A percentile compares a stretch with the other conserved stretches of the same genome.
phyloP scores from a whole-genome alignment of 30 jellyfish, hydroid and myxozoan species.

The Aurelia aurita region DNA sequence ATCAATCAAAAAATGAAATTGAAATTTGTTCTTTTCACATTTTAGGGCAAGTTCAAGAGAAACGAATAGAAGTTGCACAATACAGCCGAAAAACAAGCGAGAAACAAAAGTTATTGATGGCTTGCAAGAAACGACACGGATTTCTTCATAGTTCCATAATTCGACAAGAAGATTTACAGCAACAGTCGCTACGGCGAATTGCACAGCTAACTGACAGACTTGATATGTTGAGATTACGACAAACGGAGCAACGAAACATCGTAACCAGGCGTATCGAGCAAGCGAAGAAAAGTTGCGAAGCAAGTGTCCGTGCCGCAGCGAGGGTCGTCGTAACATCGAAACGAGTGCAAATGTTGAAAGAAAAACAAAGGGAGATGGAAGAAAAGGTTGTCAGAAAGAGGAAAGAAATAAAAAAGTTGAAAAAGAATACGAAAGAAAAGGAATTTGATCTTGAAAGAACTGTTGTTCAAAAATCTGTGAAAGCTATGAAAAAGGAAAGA shows the following conservation, averaged over 20 bases:
- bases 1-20: background rate
- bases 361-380: constrained; percentile 43
- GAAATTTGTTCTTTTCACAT: background rate
- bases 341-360: constrained; percentile 25
- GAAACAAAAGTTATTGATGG: constrained; percentile 50
- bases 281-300: constrained; percentile 55
- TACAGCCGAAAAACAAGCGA: constrained; percentile 35
- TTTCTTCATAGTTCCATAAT: constrained; percentile 30
- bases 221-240: constrained; percentile 62
- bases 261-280: constrained; percentile 44
- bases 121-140: constrained; percentile 43
- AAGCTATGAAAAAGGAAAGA: constrained; percentile 66
- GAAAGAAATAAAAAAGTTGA: constrained; percentile 21
- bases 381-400: constrained; percentile 24
- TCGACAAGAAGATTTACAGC: constrained; percentile 51
- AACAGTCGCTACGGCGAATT: constrained; percentile 18
- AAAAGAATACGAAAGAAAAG: constrained; percentile 20
- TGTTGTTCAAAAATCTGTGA: constrained; percentile 53
- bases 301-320: constrained; percentile 64
- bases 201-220: constrained; percentile 26
- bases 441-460: constrained; percentile 67
- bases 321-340: constrained; percentile 45
- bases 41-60: constrained; percentile 43
- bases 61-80: background rate
- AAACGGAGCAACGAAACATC: constrained; percentile 64